Conservation (phyloP, 2,113 vertebrate species). For the Trinectes maculatus region DNA sequence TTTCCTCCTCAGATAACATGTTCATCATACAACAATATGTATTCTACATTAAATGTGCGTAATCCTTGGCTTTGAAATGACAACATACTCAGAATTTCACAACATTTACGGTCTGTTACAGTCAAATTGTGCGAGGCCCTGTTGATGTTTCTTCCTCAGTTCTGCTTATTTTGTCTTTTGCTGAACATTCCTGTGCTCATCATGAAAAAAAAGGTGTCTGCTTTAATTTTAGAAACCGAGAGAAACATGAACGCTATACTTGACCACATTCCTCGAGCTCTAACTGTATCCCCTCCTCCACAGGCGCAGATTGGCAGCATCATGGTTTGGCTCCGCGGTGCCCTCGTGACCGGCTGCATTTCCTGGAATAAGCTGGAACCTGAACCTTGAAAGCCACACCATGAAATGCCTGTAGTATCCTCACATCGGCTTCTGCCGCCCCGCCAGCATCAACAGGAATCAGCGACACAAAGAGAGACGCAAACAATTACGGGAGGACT, state of each 20-base stretch:
- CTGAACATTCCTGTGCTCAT: not conserved
- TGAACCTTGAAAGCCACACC: conserved; percentile 74
- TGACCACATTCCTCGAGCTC: conserved; percentile 29
- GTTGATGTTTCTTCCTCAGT: not conserved
- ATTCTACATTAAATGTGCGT: not conserved
- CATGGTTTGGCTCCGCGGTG: conserved; percentile 63
- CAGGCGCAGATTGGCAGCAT: conserved; percentile 74
- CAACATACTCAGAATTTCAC: not conserved
- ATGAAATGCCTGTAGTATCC: conserved; percentile 73
- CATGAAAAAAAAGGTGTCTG: not conserved
- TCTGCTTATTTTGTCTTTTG: not conserved
- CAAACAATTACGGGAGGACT: conserved; percentile 40
- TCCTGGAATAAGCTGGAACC: conserved; percentile 78
- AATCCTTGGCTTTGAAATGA: not conserved
- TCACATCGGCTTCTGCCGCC: conserved; percentile 20
- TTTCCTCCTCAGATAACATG: not conserved
- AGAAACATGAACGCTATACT: not conserved
- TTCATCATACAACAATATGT: not conserved
- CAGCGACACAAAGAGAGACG: conserved; percentile 21
- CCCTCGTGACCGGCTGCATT: conserved; percentile 63
- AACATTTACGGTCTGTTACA: not conserved
- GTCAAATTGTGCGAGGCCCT: not conserved
- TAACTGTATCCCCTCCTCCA: conserved; percentile 47
- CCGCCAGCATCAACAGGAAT: conserved; percentile 28
- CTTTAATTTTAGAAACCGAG: conserved; percentile 27